Conservation (phyloP, 2,113 vertebrate species). For the Takifugu bimaculatus region DNA sequence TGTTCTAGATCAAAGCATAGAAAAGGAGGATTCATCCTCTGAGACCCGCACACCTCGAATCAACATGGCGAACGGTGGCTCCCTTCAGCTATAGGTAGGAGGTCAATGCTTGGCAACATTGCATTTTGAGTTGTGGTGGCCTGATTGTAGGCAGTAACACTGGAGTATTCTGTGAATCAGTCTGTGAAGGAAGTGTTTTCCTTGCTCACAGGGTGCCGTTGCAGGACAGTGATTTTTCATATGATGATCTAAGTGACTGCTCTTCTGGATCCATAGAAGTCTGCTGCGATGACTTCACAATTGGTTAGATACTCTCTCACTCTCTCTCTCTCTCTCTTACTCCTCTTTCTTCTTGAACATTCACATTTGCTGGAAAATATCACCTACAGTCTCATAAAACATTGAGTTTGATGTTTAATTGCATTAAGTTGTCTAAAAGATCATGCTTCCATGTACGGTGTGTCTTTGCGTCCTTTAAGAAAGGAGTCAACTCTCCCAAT, state of each 20-base stretch:
- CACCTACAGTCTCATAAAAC: no score
- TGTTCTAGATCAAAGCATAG: not conserved
- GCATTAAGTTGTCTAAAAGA: no score
- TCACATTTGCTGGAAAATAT: not conserved
- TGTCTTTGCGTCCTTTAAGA: no score
- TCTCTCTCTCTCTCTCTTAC: not conserved
- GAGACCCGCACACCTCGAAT: slow-evolving; percentile 50
- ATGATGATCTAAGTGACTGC: slow-evolving; percentile 75
- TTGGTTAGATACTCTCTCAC: slow-evolving; percentile 52
- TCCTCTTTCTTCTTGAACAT: not conserved
- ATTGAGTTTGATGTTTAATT: no score
- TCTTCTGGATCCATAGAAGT: slow-evolving; percentile 77
- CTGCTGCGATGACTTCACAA: slow-evolving; percentile 69
- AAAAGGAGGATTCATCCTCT: slow-evolving; percentile 23
- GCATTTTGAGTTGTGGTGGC: not conserved
- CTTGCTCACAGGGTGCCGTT: slow-evolving; percentile 53
- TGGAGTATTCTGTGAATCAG: slow-evolving; percentile 2
- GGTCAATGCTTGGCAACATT: not conserved
- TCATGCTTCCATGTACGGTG: no score
- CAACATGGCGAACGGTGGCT: slow-evolving; percentile 75
- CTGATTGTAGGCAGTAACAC: not conserved
- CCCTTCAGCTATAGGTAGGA: slow-evolving; percentile 73
- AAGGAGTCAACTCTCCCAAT: no score
- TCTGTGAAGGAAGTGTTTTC: slow-evolving; percentile 1
- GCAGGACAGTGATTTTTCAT: slow-evolving; percentile 50